phyloP scores from a whole-genome alignment of 2,888 invertebrate species.

The Drosophila neutralis region DNA sequence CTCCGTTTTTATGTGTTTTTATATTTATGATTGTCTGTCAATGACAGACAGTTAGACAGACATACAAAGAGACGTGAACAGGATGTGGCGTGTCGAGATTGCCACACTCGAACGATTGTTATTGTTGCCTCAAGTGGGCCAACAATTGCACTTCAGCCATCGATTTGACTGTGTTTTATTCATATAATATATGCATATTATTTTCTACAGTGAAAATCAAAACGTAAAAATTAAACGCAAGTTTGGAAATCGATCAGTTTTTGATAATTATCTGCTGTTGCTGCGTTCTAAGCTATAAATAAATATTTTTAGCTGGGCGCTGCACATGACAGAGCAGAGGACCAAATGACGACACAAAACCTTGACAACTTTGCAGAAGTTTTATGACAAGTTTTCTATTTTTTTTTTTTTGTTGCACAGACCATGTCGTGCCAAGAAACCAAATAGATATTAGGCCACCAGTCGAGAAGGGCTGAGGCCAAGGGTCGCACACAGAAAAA shows the following conservation, averaged over 20 bases:
- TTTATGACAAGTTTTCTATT: slow-evolving; percentile 69
- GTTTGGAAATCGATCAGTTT: neutral
- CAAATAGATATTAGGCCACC: slow-evolving; percentile 70
- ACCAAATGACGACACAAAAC: slow-evolving; percentile 60
- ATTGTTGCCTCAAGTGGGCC: slow-evolving; percentile 65
- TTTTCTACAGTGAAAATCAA: slow-evolving; percentile 62
- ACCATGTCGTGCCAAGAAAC: slow-evolving; percentile 69
- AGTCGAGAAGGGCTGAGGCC: slow-evolving; percentile 14
- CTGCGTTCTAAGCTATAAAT: slow-evolving; percentile 46
- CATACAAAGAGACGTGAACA: slow-evolving; percentile 13
- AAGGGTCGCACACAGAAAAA: neutral
- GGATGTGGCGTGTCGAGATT: slow-evolving; percentile 37
- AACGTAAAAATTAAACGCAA: slow-evolving; percentile 39
- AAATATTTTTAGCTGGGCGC: slow-evolving; percentile 40
- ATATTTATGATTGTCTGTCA: slow-evolving; percentile 75
- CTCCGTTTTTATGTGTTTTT: slow-evolving; percentile 47
- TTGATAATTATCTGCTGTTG: slow-evolving; percentile 25
- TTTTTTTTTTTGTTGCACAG: slow-evolving; percentile 46
- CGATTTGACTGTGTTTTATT: slow-evolving; percentile 54
- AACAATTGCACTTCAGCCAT: slow-evolving; percentile 57
- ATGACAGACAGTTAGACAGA: slow-evolving; percentile 58
- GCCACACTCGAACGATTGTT: slow-evolving; percentile 65
- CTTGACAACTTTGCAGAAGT: slow-evolving; percentile 75
- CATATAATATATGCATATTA: slow-evolving; percentile 11
- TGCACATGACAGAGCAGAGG: slow-evolving; percentile 47